Evolutionary conservation across 1,140 invertebrate species (phyloP).

Genomic region (Brachystomella parvula): DNA sequence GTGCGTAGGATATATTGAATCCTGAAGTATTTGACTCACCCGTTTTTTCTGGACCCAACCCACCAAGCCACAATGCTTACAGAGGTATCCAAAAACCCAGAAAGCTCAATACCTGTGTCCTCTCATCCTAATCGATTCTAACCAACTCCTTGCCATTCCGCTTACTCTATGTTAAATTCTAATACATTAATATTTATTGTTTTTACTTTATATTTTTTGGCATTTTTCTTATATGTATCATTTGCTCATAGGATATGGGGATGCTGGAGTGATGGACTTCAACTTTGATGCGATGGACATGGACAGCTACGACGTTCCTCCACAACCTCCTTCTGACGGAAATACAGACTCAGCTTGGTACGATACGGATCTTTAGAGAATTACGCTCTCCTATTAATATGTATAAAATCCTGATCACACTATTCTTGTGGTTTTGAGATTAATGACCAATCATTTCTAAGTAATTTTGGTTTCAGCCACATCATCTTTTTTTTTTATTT

Average conservation of each 20-base stretch:
- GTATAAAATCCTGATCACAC: too few relatives aligned
- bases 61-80: conserved; percentile 47
- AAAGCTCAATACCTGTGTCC: not conserved
- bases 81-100: not conserved
- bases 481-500: too few relatives aligned
- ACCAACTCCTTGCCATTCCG: not conserved
- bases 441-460: too few relatives aligned
- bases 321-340: conserved; percentile 74
- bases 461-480: too few relatives aligned
- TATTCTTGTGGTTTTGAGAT: too few relatives aligned
- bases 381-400: too few relatives aligned
- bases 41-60: conserved; percentile 78
- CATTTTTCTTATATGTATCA: not conserved
- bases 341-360: conserved; percentile 89
- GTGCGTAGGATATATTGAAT: conserved; percentile 31
- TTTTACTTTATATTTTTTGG: not conserved
- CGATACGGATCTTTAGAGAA: conserved; percentile 86
- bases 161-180: not conserved
- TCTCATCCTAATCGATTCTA: too few relatives aligned
- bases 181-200: not conserved
- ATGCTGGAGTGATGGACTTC: conserved; percentile 38
- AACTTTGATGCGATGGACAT: conserved; percentile 40
- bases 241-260: conserved; percentile 38
- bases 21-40: conserved; percentile 71
- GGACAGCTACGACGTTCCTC: conserved; percentile 51